A percentile compares a stretch with the other conserved stretches of the same genome.
Conservation (phyloP, 2,888 invertebrate genomes). For the Troglohyphantes excavatus region DNA sequence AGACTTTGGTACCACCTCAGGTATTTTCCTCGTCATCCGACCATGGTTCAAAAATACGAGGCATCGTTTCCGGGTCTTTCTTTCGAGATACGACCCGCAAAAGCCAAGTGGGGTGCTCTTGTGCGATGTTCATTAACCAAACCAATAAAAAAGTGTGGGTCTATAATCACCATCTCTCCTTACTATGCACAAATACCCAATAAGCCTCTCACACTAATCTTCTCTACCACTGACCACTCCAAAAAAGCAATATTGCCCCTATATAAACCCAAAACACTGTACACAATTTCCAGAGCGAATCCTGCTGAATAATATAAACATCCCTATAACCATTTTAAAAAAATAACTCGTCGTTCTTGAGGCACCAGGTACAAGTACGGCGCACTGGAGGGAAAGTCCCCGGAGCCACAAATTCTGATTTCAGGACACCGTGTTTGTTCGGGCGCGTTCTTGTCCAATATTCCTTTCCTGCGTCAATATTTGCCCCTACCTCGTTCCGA, state of each 20-base stretch:
- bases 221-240: background rate
- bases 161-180: too few relatives aligned
- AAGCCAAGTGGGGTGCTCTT: too few relatives aligned
- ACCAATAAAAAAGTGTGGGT: too few relatives aligned
- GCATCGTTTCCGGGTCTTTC: too few relatives aligned
- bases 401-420: conserved; percentile 48
- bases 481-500: conserved; percentile 48
- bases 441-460: conserved; percentile 49
- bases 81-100: too few relatives aligned
- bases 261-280: conserved; percentile 8
- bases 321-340: background rate
- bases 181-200: too few relatives aligned
- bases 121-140: too few relatives aligned
- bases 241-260: background rate
- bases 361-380: conserved; percentile 5
- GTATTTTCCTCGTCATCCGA: too few relatives aligned
- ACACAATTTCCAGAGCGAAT: background rate
- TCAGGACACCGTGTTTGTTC: conserved; percentile 58
- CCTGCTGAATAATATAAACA: background rate
- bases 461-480: conserved; percentile 65
- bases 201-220: too few relatives aligned
- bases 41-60: too few relatives aligned
- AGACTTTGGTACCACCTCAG: too few relatives aligned
- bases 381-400: conserved; percentile 48
- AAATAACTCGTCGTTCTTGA: background rate